A percentile compares a stretch with the other conserved stretches of the same genome.
phyloP scores from a whole-genome alignment of 1,140 invertebrate genomes.

The Ips typographus region DNA sequence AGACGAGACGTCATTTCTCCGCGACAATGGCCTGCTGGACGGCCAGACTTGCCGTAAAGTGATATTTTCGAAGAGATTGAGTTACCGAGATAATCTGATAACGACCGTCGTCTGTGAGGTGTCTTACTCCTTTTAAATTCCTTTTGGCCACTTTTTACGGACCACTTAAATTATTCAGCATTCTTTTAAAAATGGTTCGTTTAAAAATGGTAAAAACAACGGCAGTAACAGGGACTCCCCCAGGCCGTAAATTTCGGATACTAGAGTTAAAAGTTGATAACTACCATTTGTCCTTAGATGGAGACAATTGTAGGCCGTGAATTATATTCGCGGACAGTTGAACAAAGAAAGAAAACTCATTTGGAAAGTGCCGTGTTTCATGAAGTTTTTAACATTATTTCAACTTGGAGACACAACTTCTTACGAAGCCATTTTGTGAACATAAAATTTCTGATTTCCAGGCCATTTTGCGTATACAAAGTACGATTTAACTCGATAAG shows the following conservation, averaged over 20 bases:
- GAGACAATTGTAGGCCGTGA: not conserved
- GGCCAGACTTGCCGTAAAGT: not conserved
- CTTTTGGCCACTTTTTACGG: too few relatives aligned
- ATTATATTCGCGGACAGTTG: not conserved
- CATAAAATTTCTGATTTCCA: too few relatives aligned
- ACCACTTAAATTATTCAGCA: too few relatives aligned
- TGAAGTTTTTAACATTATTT: not conserved
- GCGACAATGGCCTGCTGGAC: slow-evolving; percentile 2
- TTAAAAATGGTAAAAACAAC: too few relatives aligned
- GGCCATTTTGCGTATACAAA: too few relatives aligned
- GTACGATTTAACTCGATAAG: slow-evolving; percentile 6
- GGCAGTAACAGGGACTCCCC: not conserved
- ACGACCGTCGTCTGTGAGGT: too few relatives aligned
- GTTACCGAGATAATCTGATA: too few relatives aligned
- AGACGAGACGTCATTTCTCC: slow-evolving; percentile 1
- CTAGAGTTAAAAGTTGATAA: slow-evolving; percentile 3
- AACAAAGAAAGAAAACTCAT: not conserved
- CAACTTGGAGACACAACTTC: too few relatives aligned
- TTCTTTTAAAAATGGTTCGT: too few relatives aligned
- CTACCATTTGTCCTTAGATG: not conserved
- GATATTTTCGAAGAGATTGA: not conserved
- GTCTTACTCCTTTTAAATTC: too few relatives aligned
- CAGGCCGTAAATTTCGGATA: not conserved
- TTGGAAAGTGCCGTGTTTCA: slow-evolving; percentile 1
- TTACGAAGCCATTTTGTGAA: too few relatives aligned